Evolutionary conservation across 2,113 vertebrate genomes (phyloP), one percentile per base, ranked within the genome.

Genomic region (Felis catus): DNA sequence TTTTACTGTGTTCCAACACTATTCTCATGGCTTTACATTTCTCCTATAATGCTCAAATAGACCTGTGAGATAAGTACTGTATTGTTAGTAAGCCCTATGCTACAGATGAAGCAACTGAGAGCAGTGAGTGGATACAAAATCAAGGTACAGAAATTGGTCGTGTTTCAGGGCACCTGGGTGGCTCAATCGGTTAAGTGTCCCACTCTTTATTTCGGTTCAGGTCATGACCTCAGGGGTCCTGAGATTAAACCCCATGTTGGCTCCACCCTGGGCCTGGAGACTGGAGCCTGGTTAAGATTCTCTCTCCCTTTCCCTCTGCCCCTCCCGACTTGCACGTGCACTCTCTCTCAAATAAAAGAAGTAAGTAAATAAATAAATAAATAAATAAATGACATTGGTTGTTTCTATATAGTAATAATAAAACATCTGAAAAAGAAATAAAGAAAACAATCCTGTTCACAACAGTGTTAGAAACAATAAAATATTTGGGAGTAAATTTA

Each of bases 1-100:
- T 80, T 96, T 93, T 84, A 82, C 31, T 76, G n/a, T 79, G 74
- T 84, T 45, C 84, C n/a, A 93, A 33, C 76, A 82, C 45, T 65
- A 25, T 25, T 61, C n/a, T 71, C 58, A 66, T n/a, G 55, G 18
- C 13, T 93, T 91, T 58, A 51, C 12, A 70, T 51, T 92, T 90
- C 36, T 90, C 16, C 71, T 19, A 45, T 36, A 78, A 86, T 65
- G 79, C 36, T 90, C 91, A 86, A 88, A 74, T 25, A 81, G n/a
- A 80, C 58, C 83, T 65, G 48, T 41, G 41, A 71, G 25, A 18
- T 55, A 74, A 73, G 48, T 41, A 80, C 74, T 63, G 48, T 41
- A 87, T 68, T 55, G 6, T 15, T 58, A 68, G 65, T 63, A 80
- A 85, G 6, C 45, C 41, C 33, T 73, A 45, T 16, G 55, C 78